Percentiles rank a stretch among this genome's conserved stretches.
Evolutionary conservation across 2,113 vertebrate species (phyloP).

Genomic region (Tichodroma muraria): DNA sequence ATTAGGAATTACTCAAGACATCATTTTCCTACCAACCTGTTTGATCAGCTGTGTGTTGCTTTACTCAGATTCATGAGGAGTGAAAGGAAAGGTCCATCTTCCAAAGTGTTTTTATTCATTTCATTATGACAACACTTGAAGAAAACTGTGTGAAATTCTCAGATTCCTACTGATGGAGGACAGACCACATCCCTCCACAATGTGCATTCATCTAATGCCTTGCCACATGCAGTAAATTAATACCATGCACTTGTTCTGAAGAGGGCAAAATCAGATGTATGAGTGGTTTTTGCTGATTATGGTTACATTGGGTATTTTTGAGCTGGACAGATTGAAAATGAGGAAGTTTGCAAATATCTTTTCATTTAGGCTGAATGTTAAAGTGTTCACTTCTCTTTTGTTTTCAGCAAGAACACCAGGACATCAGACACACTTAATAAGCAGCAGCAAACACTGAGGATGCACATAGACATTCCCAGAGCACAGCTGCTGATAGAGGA

Average conservation of each 20-base stretch:
- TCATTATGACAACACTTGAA: background rate
- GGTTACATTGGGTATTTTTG: background rate
- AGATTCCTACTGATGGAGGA: background rate
- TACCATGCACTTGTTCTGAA: background rate
- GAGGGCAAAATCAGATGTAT: background rate
- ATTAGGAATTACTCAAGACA: background rate
- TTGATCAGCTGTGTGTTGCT: background rate
- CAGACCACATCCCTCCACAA: background rate
- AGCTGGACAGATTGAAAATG: background rate
- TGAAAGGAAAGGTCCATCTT: background rate
- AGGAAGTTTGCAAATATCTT: background rate
- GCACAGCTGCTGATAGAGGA: conserved; percentile 99
- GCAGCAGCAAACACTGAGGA: conserved; percentile 92
- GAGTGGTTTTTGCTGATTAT: background rate
- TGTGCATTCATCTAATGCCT: background rate
- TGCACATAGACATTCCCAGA: conserved; percentile 98
- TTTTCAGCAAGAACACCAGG: conserved; percentile 91
- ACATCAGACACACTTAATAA: conserved; percentile 95
- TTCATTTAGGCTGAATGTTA: background rate
- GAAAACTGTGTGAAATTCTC: background rate
- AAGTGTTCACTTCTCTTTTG: background rate
- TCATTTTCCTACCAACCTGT: background rate
- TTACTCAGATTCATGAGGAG: background rate
- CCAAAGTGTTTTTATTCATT: background rate
- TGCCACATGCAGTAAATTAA: background rate